A percentile compares a stretch with the other conserved stretches of the same genome.
These are phyloP conservation scores for Ceratosolen solmsi DNA, from an alignment of 1,140 invertebrate genomes.

Conservation along the genomic window DNA sequence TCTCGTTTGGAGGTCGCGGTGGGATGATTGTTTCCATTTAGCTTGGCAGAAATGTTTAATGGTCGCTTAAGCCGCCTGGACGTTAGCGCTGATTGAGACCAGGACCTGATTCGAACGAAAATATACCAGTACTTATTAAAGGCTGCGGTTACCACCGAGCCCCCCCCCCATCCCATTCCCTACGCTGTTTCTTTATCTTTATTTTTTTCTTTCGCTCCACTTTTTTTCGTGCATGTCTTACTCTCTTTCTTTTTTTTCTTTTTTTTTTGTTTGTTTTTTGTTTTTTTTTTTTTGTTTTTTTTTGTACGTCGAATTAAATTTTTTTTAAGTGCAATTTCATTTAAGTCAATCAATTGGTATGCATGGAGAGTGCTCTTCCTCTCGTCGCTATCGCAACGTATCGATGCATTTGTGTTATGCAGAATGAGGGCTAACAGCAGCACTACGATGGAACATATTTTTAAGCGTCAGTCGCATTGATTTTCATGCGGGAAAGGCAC, in stretches of 20 bases:
- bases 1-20: conserved; percentile 26
- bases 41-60: conserved; percentile 9
- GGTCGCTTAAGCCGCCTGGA: not conserved
- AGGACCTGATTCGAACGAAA: not conserved
- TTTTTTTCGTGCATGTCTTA: not conserved
- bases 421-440: not conserved
- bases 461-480: not conserved
- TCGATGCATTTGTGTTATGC: not conserved
- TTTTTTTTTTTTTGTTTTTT: not conserved
- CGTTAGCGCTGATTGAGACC: not conserved
- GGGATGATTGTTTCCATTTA: conserved; percentile 11
- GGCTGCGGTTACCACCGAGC: not conserved
- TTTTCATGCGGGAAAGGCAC: not conserved
- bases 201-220: not conserved
- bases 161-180: not conserved
- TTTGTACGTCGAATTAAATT: not conserved
- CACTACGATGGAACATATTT: not conserved
- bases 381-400: not conserved
- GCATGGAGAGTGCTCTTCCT: not conserved
- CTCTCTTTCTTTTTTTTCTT: no score
- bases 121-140: not conserved
- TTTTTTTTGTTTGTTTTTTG: not conserved
- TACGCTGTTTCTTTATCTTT: not conserved
- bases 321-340: not conserved
- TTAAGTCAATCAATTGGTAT: no score